Evolutionary conservation across 2,888 invertebrate genomes (phyloP).

Genomic region (Nineta flava): DNA sequence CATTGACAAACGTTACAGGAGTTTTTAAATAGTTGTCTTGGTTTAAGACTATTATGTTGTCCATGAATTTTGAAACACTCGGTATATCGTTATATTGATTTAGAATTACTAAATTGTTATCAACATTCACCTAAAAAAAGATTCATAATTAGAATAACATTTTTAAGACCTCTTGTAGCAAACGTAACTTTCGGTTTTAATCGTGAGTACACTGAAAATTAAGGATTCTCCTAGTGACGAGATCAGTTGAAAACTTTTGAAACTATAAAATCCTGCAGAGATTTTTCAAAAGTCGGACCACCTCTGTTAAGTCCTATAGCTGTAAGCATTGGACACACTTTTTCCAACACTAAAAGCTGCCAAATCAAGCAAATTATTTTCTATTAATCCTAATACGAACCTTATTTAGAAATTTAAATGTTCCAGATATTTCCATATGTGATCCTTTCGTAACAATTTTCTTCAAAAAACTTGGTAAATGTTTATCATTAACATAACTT

Average conservation of each 20-base stretch:
- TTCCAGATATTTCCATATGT: slow-evolving; percentile 15
- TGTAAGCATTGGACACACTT: no score
- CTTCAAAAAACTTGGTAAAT: slow-evolving; percentile 17
- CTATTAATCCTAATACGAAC: slow-evolving; percentile 13
- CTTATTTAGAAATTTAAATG: slow-evolving; percentile 17
- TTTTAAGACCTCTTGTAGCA: neutral
- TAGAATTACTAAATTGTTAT: slow-evolving; percentile 19
- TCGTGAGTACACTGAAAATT: no score
- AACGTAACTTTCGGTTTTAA: no score
- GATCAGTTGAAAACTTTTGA: no score
- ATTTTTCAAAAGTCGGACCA: no score
- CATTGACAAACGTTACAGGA: slow-evolving; percentile 23
- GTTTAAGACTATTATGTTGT: slow-evolving; percentile 26
- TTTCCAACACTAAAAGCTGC: no score
- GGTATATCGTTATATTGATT: slow-evolving; percentile 19
- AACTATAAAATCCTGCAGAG: no score
- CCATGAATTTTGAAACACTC: slow-evolving; percentile 22
- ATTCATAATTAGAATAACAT: neutral
- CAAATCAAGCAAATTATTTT: no score
- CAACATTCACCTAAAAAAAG: slow-evolving; percentile 18
- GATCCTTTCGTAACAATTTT: slow-evolving; percentile 18
- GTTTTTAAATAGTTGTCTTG: slow-evolving; percentile 21
- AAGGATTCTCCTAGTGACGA: no score
- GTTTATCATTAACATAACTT: slow-evolving; percentile 17
- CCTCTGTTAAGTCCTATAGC: no score